Percentiles rank a stretch among this genome's conserved stretches.
Conservation (phyloP, 2,888 invertebrate species). For the Drosophila trichaetosa region DNA sequence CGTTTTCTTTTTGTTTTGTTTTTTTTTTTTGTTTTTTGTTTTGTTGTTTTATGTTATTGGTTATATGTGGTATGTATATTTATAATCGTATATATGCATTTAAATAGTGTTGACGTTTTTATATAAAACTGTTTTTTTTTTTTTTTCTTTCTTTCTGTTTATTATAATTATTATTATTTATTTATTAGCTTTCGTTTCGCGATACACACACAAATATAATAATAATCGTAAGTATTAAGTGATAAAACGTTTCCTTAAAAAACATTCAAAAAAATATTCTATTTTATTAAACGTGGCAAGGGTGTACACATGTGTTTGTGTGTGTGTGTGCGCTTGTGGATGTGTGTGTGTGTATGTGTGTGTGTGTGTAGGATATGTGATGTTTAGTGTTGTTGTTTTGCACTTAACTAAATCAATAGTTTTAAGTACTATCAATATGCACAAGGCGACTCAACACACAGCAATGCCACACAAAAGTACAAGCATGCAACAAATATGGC, state of each 20-base stretch:
- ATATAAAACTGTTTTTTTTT: conserved; percentile 28
- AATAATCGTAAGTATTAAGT: conserved; percentile 50
- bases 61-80: conserved; percentile 36
- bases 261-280: conserved; percentile 27
- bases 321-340: conserved; percentile 33
- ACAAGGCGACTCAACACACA: conserved; percentile 1
- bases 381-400: conserved; percentile 31
- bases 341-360: conserved; percentile 36
- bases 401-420: conserved; percentile 31
- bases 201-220: conserved; percentile 61
- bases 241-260: conserved; percentile 42
- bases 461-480: conserved; percentile 6
- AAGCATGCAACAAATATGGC: conserved; percentile 15
- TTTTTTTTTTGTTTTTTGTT: conserved; percentile 7
- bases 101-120: conserved; percentile 45
- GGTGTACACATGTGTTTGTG: conserved; percentile 32
- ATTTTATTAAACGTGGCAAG: conserved; percentile 50
- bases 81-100: conserved; percentile 43
- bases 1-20: conserved; percentile 10
- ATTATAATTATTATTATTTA: conserved; percentile 19
- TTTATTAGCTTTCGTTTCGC: conserved; percentile 47
- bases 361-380: conserved; percentile 65
- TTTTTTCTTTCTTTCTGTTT: not conserved
- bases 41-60: conserved; percentile 37
- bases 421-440: conserved; percentile 23